Percentiles rank a stretch among this genome's conserved stretches.
These are phyloP conservation scores for Cenopis cana DNA, from an alignment of 2,888 invertebrate genomes.

Conservation along the genomic window DNA sequence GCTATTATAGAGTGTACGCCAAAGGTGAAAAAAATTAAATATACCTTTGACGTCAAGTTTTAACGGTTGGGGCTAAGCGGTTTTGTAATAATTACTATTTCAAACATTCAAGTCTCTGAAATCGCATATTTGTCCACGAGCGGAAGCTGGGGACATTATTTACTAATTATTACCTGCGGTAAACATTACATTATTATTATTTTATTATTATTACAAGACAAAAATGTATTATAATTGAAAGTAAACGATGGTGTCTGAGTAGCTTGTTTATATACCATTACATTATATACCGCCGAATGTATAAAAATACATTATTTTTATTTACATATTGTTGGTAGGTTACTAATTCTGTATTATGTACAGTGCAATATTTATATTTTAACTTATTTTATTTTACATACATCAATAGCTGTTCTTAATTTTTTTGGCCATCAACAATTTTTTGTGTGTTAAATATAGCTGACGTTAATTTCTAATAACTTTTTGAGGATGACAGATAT, in stretches of 20 bases:
- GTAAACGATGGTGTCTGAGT: not conserved
- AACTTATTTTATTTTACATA: not conserved
- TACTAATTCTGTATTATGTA: conserved; percentile 46
- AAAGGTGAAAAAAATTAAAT: too few relatives aligned
- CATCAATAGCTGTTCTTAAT: not conserved
- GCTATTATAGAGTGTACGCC: too few relatives aligned
- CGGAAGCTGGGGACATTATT: too few relatives aligned
- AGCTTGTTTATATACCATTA: conserved; percentile 12
- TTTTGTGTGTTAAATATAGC: too few relatives aligned
- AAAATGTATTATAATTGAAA: not conserved
- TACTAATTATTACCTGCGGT: not conserved
- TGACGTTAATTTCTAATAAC: too few relatives aligned
- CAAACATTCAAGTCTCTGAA: too few relatives aligned
- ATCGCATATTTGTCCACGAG: too few relatives aligned
- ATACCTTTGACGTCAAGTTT: too few relatives aligned
- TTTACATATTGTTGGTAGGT: conserved; percentile 52
- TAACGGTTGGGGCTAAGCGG: too few relatives aligned
- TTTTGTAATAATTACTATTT: too few relatives aligned
- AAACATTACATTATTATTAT: not conserved
- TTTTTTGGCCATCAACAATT: not conserved
- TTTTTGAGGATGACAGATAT: too few relatives aligned
- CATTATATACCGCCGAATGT: conserved; percentile 45
- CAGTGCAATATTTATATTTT: conserved; percentile 51
- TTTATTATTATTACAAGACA: too few relatives aligned
- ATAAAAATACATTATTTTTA: conserved; percentile 48